A percentile compares a stretch with the other conserved stretches of the same genome.
Conservation (phyloP, 2,797 vertebrate species). For the Poeciliopsis gracilis region DNA sequence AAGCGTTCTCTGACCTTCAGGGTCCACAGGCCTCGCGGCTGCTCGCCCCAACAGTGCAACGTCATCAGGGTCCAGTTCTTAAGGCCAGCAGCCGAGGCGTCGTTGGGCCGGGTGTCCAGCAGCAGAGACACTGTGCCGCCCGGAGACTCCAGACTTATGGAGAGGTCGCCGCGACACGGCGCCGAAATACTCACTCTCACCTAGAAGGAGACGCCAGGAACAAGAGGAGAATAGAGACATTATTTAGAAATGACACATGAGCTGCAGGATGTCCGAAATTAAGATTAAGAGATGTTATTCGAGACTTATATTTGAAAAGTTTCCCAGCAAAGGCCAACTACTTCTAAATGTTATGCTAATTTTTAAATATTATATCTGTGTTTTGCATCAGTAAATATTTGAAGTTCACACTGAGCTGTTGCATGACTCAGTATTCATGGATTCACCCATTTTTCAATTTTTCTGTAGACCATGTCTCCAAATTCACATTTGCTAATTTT, state of each 20-base stretch:
- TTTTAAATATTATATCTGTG: not conserved
- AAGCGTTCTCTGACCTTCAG: conserved; percentile 44
- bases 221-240: not conserved
- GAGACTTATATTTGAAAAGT: not conserved
- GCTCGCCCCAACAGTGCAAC: conserved; percentile 59
- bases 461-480: not conserved
- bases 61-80: conserved; percentile 65
- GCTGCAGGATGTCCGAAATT: not conserved
- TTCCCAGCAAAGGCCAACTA: not conserved
- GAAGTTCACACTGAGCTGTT: not conserved
- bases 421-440: not conserved
- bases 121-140: conserved; percentile 62
- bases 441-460: not conserved
- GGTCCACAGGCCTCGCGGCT: conserved; percentile 55
- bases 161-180: conserved; percentile 73
- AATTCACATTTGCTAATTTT: not conserved
- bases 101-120: conserved; percentile 64
- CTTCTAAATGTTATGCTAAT: not conserved
- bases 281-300: not conserved
- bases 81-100: conserved; percentile 59
- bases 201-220: conserved; percentile 48
- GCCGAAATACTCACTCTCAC: conserved; percentile 68
- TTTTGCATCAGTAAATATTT: not conserved
- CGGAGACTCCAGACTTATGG: conserved; percentile 68
- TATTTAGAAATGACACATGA: not conserved